Percentiles rank a stretch among this genome's conserved stretches.
These are phyloP conservation scores for Lutjanus argentimaculatus DNA, from an alignment of 2,797 vertebrate genomes.

Conservation along the genomic window DNA sequence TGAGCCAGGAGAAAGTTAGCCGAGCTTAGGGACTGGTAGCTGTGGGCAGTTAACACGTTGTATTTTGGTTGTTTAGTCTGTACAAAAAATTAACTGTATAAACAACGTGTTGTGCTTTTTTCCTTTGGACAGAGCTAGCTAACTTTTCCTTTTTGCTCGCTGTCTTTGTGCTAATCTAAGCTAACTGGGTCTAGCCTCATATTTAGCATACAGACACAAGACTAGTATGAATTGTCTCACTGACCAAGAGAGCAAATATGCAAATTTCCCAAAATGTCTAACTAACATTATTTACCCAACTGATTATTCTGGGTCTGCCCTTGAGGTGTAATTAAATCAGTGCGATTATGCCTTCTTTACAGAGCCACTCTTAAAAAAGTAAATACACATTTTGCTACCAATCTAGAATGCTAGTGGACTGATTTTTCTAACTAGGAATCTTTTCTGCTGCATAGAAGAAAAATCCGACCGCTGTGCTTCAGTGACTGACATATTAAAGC, in stretches of 20 bases:
- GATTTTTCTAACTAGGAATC: background rate
- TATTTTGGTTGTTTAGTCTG: background rate
- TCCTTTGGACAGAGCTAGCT: background rate
- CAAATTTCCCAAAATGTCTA: background rate
- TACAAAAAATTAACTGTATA: background rate
- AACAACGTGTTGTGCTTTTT: background rate
- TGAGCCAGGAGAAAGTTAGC: background rate
- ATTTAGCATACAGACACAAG: background rate
- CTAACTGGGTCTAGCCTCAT: background rate
- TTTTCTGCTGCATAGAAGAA: background rate
- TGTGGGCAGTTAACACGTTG: background rate
- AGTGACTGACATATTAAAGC: constrained; percentile 7
- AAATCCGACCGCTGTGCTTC: background rate
- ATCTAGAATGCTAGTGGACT: background rate
- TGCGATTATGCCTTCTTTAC: background rate
- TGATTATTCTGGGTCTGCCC: background rate
- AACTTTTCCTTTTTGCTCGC: background rate
- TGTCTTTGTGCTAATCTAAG: background rate
- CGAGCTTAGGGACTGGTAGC: background rate
- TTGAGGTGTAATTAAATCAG: background rate
- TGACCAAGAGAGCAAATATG: background rate
- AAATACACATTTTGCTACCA: background rate
- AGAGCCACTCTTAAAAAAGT: background rate
- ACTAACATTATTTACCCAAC: background rate
- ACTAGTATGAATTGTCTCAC: background rate